phyloP scores from a whole-genome alignment of 2,113 vertebrate genomes.

The Esox niger region DNA sequence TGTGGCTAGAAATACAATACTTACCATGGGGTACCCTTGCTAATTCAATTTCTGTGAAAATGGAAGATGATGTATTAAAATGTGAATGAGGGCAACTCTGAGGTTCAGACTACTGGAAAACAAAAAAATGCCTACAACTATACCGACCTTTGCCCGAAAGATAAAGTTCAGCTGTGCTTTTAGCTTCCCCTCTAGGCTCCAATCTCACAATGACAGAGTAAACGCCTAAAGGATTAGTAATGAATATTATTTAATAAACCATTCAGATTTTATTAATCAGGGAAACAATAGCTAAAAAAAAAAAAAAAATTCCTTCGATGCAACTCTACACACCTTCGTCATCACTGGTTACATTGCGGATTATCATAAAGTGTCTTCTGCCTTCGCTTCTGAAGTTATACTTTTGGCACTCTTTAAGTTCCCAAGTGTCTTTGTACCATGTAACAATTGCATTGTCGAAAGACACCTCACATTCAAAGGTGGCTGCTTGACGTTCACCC shows the following conservation, averaged over 20 bases:
- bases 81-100: background rate
- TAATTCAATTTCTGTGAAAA: slow-evolving; percentile 90
- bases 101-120: slow-evolving; percentile 20
- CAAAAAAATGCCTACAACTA: slow-evolving; percentile 19
- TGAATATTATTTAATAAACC: slow-evolving; percentile 54
- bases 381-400: slow-evolving; percentile 95
- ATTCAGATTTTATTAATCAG: slow-evolving; percentile 34
- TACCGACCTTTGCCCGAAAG: slow-evolving; percentile 92
- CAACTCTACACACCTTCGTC: slow-evolving; percentile 90
- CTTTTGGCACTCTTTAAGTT: slow-evolving; percentile 90
- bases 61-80: slow-evolving; percentile 57
- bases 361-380: slow-evolving; percentile 97
- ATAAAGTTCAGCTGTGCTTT: slow-evolving; percentile 97
- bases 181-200: slow-evolving; percentile 95
- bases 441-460: slow-evolving; percentile 97
- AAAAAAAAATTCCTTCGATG: slow-evolving; percentile 25
- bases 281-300: slow-evolving; percentile 31
- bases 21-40: slow-evolving; percentile 88
- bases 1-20: slow-evolving; percentile 34
- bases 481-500: slow-evolving; percentile 91
- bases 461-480: slow-evolving; percentile 96
- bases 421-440: slow-evolving; percentile 95
- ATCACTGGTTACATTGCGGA: slow-evolving; percentile 91
- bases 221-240: slow-evolving; percentile 81
- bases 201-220: slow-evolving; percentile 98